Base-by-base conservation (phyloP, 2,888 invertebrate genomes). In the Epirrita christyi region DNA sequence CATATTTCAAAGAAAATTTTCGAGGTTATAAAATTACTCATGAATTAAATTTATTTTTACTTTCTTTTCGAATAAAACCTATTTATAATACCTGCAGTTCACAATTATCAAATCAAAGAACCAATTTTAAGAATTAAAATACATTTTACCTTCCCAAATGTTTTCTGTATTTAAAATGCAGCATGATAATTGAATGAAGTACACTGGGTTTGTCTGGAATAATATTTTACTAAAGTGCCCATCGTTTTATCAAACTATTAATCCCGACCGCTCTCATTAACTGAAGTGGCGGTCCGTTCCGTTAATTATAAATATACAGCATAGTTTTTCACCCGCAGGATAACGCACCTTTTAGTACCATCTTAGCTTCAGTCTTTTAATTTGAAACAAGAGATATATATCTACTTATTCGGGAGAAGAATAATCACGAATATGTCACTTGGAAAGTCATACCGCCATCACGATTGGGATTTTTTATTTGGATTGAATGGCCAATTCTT, bases 201-300 rank as follows among this genome's bases (percentile, higher is more conserved):
- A 28, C 36, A n/a, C 36, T 32, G 44, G 44, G 49, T 60, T 55
- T 54, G 55, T 53, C 44, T 41, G 46, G 38, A 36, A 53, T 55
- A 48, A 61, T 56, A 46, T 55, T 49, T 57, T 59, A 59, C 55
- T 27, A 55, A 59, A 61, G 34, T 54, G 43, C 47, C 59, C 55
- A 59, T 58, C 56, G 60, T 59, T 64, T 64, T 57, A 63, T 60
- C 54, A 57, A 56, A 54, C 54, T 54, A 56, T 56, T 58, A 61
- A 66, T 58, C 54, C 57, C 34, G 51, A 59, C 59, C 53, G 55
- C 53, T 55, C 57, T 59, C 59, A 52, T 60, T 60, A 61, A 48
- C 59, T 55, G 43, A 52, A 58, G 59, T 43, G 51, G 49, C 57
- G 63, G 47, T 34, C 28, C 55, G 49, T 61, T 55, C 49, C 49